Percentiles rank a stretch among this genome's conserved stretches.
Evolutionary conservation across 30 jellyfish, hydroid and myxozoan species (phyloP).

Genomic region (Mastigias papua): DNA sequence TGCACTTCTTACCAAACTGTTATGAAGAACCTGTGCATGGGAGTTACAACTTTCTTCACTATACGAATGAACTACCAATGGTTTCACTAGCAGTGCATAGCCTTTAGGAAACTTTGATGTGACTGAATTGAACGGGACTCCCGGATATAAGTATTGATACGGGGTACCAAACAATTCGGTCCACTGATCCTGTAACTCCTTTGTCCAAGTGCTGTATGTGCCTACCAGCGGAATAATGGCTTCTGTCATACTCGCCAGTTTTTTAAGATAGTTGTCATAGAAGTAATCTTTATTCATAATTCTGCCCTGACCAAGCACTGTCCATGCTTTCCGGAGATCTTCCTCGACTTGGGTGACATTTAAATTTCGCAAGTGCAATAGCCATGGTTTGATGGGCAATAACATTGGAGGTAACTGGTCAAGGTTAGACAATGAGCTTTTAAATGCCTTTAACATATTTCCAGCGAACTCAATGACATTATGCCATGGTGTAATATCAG

Average conservation of each 20-base stretch:
- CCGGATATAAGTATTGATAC: slow-evolving; percentile 54
- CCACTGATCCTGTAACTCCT: slow-evolving; percentile 49
- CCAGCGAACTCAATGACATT: slow-evolving; percentile 42
- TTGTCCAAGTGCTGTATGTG: slow-evolving; percentile 60
- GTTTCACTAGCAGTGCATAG: slow-evolving; percentile 16
- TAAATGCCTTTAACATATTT: slow-evolving; percentile 18
- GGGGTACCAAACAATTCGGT: slow-evolving; percentile 66
- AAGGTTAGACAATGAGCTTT: slow-evolving; percentile 30
- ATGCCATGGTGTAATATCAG: slow-evolving; percentile 66
- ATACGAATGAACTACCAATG: not conserved
- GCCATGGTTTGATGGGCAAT: slow-evolving; percentile 59
- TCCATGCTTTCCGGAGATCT: slow-evolving; percentile 56
- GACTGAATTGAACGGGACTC: slow-evolving; percentile 48
- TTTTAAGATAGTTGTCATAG: slow-evolving; percentile 38
- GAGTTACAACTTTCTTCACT: slow-evolving; percentile 5
- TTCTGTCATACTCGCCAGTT: slow-evolving; percentile 53
- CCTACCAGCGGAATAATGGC: slow-evolving; percentile 34
- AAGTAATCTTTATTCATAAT: slow-evolving; percentile 25
- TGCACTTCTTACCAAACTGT: slow-evolving; percentile 20
- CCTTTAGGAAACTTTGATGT: slow-evolving; percentile 15
- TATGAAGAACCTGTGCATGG: slow-evolving; percentile 2
- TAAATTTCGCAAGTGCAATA: slow-evolving; percentile 26
- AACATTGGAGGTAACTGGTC: slow-evolving; percentile 22
- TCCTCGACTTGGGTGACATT: slow-evolving; percentile 21
- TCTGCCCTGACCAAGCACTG: slow-evolving; percentile 50